phyloP scores from a whole-genome alignment of 2,888 invertebrate genomes.

The Pantelozetes paolii region DNA sequence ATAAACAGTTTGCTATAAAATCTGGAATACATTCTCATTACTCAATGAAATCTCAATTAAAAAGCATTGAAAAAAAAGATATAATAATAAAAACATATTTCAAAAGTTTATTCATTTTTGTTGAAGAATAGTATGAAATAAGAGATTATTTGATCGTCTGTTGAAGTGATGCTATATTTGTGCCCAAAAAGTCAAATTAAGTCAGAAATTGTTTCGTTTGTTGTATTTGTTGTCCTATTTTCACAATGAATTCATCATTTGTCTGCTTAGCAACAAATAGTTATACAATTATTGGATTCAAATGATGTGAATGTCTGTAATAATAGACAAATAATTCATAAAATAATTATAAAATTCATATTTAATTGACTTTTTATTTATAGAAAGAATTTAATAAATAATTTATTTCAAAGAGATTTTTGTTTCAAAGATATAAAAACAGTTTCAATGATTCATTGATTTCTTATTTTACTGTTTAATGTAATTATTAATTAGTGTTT shows the following conservation, averaged over 20 bases:
- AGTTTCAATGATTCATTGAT: not conserved
- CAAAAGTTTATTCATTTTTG: not conserved
- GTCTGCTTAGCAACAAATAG: constrained; percentile 5
- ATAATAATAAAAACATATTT: not conserved
- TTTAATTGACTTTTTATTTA: not conserved
- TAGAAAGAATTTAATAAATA: not conserved
- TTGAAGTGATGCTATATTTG: not conserved
- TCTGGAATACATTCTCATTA: not conserved
- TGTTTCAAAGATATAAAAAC: not conserved
- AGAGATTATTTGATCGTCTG: not conserved
- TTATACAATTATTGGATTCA: not conserved
- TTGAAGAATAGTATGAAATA: too few relatives aligned
- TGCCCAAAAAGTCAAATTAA: not conserved
- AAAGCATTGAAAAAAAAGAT: not conserved
- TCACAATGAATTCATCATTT: not conserved
- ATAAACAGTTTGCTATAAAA: not conserved
- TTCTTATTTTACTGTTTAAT: not conserved
- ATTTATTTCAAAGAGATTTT: too few relatives aligned
- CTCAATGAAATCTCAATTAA: not conserved
- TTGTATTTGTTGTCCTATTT: not conserved
- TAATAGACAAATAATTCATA: not conserved
- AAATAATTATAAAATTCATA: not conserved
- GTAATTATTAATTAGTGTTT: not conserved
- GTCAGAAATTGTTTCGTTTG: not conserved
- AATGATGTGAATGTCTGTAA: not conserved